Evolutionary conservation across 2,888 invertebrate genomes (phyloP).

Genomic region (Harmothoe impar): DNA sequence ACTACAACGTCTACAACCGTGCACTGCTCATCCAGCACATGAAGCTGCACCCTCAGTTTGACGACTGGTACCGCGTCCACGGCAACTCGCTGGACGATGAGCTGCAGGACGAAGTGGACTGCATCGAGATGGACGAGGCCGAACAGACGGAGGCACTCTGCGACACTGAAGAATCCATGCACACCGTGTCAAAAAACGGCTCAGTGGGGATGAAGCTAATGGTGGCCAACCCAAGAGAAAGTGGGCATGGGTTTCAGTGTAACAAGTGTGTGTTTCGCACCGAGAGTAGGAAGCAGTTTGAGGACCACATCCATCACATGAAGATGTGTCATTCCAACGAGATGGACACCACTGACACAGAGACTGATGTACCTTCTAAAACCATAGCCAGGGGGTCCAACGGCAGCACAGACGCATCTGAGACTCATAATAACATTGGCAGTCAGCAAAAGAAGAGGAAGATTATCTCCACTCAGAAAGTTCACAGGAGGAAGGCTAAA

Average conservation of each 20-base stretch:
- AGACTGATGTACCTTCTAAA: conserved; percentile 64
- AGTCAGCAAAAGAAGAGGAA: not conserved
- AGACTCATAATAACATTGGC: not conserved
- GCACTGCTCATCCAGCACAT: conserved; percentile 77
- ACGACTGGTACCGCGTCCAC: conserved; percentile 75
- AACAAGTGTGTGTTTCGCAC: conserved; percentile 56
- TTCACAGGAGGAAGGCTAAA: not conserved
- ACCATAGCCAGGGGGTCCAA: not conserved
- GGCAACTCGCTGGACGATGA: conserved; percentile 72
- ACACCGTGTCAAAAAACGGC: not conserved
- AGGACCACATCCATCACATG: conserved; percentile 71
- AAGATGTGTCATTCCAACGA: conserved; percentile 67
- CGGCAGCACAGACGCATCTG: not conserved
- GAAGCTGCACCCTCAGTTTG: conserved; percentile 73
- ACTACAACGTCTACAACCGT: conserved; percentile 75
- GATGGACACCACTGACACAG: conserved; percentile 41
- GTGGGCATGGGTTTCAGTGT: conserved; percentile 56
- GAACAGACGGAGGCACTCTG: not conserved
- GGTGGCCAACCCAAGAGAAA: conserved; percentile 7
- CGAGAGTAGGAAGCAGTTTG: conserved; percentile 60
- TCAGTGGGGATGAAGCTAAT: conserved; percentile 42
- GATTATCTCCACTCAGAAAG: not conserved
- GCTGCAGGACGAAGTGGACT: conserved; percentile 70
- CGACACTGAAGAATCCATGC: not conserved
- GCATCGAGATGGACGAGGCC: not conserved